These are phyloP conservation scores for Trogon surrucura DNA, from an alignment of 2,113 vertebrate species.

Conservation along the genomic window DNA sequence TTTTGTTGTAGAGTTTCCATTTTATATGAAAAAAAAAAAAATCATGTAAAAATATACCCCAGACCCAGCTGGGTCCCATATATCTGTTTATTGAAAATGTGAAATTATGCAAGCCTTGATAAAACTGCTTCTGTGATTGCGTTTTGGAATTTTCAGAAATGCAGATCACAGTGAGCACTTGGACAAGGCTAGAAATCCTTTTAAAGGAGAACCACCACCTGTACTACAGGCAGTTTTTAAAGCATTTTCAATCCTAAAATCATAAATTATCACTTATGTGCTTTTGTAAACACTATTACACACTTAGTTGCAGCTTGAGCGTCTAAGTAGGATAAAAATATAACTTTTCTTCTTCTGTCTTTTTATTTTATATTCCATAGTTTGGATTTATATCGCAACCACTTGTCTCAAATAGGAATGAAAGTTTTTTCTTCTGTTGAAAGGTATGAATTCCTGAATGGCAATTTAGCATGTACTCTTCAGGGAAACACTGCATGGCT, in stretches of 20 bases:
- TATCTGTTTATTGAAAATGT: background rate
- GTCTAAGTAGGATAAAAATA: background rate
- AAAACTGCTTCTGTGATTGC: background rate
- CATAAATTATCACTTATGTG: background rate
- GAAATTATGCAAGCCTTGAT: background rate
- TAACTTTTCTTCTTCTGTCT: background rate
- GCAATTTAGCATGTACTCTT: slow-evolving; percentile 16
- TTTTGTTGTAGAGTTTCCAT: background rate
- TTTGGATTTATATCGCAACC: background rate
- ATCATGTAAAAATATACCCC: background rate
- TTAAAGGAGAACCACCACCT: background rate
- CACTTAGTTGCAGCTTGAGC: background rate
- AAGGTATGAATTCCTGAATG: slow-evolving; percentile 47
- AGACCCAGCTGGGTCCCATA: background rate
- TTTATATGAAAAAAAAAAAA: background rate
- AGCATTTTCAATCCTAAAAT: background rate
- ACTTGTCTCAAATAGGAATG: background rate
- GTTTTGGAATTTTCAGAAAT: slow-evolving; percentile 1
- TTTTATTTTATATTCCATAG: background rate
- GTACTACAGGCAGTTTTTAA: background rate
- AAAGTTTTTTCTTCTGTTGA: background rate
- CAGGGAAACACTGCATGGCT: background rate
- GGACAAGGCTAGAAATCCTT: background rate
- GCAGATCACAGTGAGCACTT: background rate
- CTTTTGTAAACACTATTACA: background rate